Conservation (phyloP, 2,797 vertebrate species). For the Pteropus rufus region DNA sequence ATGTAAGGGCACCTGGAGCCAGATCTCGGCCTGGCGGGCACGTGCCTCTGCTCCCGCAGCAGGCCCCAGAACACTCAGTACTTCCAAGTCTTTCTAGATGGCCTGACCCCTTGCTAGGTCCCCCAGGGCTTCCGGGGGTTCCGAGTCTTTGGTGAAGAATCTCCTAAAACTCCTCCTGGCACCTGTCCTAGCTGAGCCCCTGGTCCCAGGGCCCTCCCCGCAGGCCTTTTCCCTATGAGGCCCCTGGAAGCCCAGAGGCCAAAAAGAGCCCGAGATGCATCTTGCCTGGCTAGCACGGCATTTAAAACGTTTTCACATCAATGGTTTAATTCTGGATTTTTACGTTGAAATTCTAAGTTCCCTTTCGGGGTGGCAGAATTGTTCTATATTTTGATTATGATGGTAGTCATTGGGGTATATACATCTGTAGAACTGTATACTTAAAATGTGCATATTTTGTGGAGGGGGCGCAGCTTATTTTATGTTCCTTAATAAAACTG, state of each 20-base stretch:
- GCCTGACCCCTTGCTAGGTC: neutral
- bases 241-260: neutral
- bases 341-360: neutral
- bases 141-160: neutral
- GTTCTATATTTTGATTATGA: neutral
- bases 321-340: neutral
- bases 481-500: neutral
- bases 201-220: neutral
- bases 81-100: neutral
- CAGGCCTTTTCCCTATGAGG: neutral
- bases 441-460: neutral
- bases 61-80: no score
- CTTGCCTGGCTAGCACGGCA: neutral
- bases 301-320: neutral
- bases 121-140: neutral
- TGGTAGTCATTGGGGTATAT: neutral
- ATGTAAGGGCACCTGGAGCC: no score
- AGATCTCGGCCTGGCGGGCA: accelerated
- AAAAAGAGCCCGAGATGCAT: neutral
- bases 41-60: neutral
- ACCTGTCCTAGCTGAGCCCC: neutral
- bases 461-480: neutral
- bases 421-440: neutral
- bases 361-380: neutral
- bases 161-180: neutral